Evolutionary conservation across 2,888 invertebrate species (phyloP).

Genomic region (Incurvaria masculella): DNA sequence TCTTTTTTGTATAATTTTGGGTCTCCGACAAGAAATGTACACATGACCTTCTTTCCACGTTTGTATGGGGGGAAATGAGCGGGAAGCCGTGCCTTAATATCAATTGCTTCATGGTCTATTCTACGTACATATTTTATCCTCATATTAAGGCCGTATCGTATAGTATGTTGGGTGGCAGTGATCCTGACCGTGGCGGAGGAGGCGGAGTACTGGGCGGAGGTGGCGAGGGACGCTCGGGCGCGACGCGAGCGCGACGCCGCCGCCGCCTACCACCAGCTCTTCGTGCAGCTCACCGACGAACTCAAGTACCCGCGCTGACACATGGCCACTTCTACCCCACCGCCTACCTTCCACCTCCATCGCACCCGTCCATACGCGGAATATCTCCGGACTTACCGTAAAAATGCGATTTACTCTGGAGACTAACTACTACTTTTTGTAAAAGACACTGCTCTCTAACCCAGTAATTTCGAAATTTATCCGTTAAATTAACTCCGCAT

Average conservation of each 20-base stretch:
- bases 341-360: not conserved
- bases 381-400: not conserved
- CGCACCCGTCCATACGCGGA: not conserved
- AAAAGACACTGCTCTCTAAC: not conserved
- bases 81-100: no score
- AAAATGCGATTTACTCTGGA: not conserved
- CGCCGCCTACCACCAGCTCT: constrained; percentile 54
- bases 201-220: constrained; percentile 65
- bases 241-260: constrained; percentile 58
- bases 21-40: no score
- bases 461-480: no score
- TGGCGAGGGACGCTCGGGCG: constrained; percentile 47
- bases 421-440: not conserved
- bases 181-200: constrained; percentile 68
- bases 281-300: constrained; percentile 61
- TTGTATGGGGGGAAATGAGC: no score
- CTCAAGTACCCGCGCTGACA: constrained; percentile 57
- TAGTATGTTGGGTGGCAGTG: no score
- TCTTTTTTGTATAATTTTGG: no score
- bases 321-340: no score
- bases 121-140: constrained; percentile 5
- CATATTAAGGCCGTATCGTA: no score
- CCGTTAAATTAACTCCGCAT: no score
- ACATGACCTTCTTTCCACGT: no score
- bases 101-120: no score